Base-by-base conservation (phyloP, 2,113 vertebrate species). In the Porphyrio hochstetteri region DNA sequence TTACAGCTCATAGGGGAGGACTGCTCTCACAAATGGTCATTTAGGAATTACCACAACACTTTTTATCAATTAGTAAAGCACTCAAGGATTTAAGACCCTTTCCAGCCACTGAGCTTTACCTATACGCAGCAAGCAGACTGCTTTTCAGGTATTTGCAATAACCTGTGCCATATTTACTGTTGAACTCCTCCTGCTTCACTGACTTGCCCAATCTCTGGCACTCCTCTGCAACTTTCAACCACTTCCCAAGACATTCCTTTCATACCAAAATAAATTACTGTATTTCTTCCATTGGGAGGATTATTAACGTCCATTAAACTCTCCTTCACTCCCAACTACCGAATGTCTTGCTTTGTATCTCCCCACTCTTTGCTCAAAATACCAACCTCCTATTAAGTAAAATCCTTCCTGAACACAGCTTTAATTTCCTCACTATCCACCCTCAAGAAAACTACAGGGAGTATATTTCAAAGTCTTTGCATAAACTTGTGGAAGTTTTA, bases 171-270 rank as follows among this genome's bases (percentile, higher is more conserved):
- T 38, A 56, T 88, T 78, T 68, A 60, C 60, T 42, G 50, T 28
- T 70, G 42, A 92, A 82, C 71, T 88, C 65, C 75, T 78, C 52
- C 82, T 90, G 61, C 27, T 92, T 90, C 80, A 82, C 76, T 29
- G 38, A 59, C 31, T 42, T 92, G 44, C 57, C 53, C 33, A 38
- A 13, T 46, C 71, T 67, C 59, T 69, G 55, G 75, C 78, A 93
- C 90, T 87, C 71, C 70, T 75, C 70, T 77, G 87, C 79, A 95
- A 90, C 68, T 88, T 93, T 77, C 82, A 96, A 88, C 65, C 57
- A 75, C 88, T 80, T 94, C 93, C 95, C 92, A 95, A 94, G 53
- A 78, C 95, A 95, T 96, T 96, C 95, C 83, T 96, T 90, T 94
- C 93, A 96, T 93, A 94, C 92, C 93, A 86, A 60, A 93, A 91